Base-by-base conservation (phyloP, 2,797 vertebrate species). In the Haliaeetus vocifer region DNA sequence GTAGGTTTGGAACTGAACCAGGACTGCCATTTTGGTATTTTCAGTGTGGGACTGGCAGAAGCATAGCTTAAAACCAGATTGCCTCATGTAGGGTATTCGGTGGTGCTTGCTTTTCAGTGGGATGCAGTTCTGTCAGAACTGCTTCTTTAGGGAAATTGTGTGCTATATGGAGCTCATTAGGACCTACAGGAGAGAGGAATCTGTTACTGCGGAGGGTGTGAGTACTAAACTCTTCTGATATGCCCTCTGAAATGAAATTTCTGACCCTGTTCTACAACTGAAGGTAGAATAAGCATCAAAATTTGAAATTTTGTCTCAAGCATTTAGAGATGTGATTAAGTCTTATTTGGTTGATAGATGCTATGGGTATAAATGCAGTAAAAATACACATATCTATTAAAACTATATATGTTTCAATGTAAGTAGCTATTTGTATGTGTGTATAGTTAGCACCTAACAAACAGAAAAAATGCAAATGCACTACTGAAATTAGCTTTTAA, bases 381-480 rank as follows among this genome's bases (percentile, higher is more conserved):
- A 80, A 86, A 88, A 40, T 53, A 25, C 1, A 47, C 73, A 38
- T 52, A 33, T 18, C 15, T 68, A 0, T 38, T 38, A 33, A 58
- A 47, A 20, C 52, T 3, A 3, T 7, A 3, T 56, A 1, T 66
- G 0, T 66, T 80, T 26, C 28, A 38, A 1, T 16, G 18, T 53
- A 19, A 59, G 16, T 31, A 12, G 55, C 20, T 70, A 23, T 45
- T 63, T 73, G 6, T 40, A 2, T 16, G 8, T 40, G 15, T 50
- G 18, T 74, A 4, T 50, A 40, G 33, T 23, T 42, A 70, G 38
- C 9, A 55, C 50, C 62, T 26, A 17, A 22, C 70, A 14, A 62
- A n/a, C 15, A 44, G 33, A 29, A 79, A 53, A 88, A 52, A 58
- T 42, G 29, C 44, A 66, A 31, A 38, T 63, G 11, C 58, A 3